Conservation (phyloP, 1,140 invertebrate genomes). For the Diabrotica virgifera region DNA sequence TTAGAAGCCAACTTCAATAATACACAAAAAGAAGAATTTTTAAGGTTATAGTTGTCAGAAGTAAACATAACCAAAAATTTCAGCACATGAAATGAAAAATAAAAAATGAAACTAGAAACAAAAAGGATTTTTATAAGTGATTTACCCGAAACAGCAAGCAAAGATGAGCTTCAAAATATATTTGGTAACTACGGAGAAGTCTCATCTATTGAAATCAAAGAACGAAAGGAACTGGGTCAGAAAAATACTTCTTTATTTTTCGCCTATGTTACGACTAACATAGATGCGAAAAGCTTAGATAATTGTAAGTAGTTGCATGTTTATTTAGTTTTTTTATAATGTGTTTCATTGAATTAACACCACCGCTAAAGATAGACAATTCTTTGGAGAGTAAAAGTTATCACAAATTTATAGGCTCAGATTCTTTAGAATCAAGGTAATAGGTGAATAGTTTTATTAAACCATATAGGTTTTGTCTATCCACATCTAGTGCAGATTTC, state of each 20-base stretch:
- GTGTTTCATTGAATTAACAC: background rate
- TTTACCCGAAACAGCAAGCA: conserved; percentile 35
- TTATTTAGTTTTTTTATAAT: background rate
- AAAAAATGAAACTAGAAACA: conserved; percentile 17
- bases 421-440: no score
- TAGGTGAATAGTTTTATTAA: no score
- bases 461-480: no score
- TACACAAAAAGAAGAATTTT: no score
- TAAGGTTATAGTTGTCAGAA: no score
- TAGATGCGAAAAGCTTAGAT: conserved; percentile 36
- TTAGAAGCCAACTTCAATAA: no score
- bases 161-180: conserved; percentile 30
- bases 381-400: no score
- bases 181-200: conserved; percentile 39
- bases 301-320: conserved; percentile 37
- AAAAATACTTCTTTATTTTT: conserved; percentile 37
- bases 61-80: background rate
- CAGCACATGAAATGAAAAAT: background rate
- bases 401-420: no score
- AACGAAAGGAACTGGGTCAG: conserved; percentile 33
- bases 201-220: conserved; percentile 38
- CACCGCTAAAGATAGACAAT: no score
- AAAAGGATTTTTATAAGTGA: conserved; percentile 41
- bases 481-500: background rate
- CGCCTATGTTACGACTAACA: conserved; percentile 44